phyloP scores from a whole-genome alignment of 1,140 invertebrate species.

The Scaptomyza montana region DNA sequence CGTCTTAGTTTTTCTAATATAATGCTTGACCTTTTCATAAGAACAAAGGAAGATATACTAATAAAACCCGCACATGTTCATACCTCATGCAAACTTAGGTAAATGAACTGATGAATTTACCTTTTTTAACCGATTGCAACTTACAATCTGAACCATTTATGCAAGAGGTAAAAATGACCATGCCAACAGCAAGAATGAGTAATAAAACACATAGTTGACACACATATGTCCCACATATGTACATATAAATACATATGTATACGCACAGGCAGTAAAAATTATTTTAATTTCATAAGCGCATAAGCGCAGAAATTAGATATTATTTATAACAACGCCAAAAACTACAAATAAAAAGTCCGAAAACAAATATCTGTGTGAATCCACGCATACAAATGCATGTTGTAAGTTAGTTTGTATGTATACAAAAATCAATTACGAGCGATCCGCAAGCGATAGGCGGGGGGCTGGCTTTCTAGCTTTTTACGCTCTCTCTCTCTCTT shows the following conservation, averaged over 20 bases:
- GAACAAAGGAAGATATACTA: no score
- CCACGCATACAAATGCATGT: conserved; percentile 7
- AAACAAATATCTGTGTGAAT: conserved; percentile 5
- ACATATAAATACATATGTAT: neutral
- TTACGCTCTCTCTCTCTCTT: neutral
- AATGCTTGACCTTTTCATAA: no score
- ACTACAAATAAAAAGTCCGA: neutral
- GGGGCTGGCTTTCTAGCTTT: neutral
- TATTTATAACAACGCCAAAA: neutral
- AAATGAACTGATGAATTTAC: no score
- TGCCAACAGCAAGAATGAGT: conserved; percentile 29
- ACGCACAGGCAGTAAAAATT: conserved; percentile 9
- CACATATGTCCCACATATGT: neutral
- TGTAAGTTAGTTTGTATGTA: conserved; percentile 6
- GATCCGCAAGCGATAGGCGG: conserved; percentile 19
- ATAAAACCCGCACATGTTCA: no score
- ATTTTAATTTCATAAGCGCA: conserved; percentile 27
- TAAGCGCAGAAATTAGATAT: neutral
- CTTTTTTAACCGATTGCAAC: no score
- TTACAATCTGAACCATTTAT: no score
- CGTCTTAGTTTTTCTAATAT: no score
- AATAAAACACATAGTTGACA: conserved; percentile 20
- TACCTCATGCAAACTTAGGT: no score
- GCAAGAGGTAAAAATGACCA: neutral
- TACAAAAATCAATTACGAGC: conserved; percentile 18